phyloP scores from a whole-genome alignment of 2,888 invertebrate species.

The Bhutanitis thaidina region DNA sequence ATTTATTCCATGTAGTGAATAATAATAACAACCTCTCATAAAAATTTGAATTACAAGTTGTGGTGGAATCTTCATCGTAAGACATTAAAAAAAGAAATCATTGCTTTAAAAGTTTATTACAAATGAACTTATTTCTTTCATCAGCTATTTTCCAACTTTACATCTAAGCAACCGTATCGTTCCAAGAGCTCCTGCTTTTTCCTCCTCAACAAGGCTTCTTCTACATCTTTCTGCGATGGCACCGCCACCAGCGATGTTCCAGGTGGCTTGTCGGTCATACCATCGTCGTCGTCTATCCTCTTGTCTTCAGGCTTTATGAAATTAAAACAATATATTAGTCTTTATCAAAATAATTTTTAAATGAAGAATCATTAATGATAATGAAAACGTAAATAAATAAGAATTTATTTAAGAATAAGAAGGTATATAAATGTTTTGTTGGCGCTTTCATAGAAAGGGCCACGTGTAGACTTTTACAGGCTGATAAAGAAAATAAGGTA shows the following conservation, averaged over 20 bases:
- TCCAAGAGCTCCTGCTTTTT: slow-evolving; percentile 96
- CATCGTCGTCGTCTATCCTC: slow-evolving; percentile 56
- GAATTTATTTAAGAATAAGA: no score
- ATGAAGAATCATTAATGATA: no score
- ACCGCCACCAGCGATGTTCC: slow-evolving; percentile 89
- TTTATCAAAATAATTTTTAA: no score
- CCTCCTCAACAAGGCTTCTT: slow-evolving; percentile 92
- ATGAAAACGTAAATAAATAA: no score
- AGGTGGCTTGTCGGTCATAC: slow-evolving; percentile 30
- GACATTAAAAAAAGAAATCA: not conserved
- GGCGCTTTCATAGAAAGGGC: no score
- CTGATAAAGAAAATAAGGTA: no score
- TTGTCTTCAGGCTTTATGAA: slow-evolving; percentile 63
- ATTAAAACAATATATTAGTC: not conserved
- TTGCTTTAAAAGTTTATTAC: slow-evolving; percentile 6
- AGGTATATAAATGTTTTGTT: no score
- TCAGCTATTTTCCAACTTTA: slow-evolving; percentile 65
- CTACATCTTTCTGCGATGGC: slow-evolving; percentile 96
- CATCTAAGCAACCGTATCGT: slow-evolving; percentile 84
- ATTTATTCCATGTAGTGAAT: no score
- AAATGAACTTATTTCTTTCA: slow-evolving; percentile 17
- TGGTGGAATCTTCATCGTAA: no score
- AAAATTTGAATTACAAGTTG: no score
- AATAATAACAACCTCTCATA: no score
- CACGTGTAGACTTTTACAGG: no score